Base-by-base conservation (phyloP, 1,140 invertebrate species). In the Dendroctonus ponderosae region DNA sequence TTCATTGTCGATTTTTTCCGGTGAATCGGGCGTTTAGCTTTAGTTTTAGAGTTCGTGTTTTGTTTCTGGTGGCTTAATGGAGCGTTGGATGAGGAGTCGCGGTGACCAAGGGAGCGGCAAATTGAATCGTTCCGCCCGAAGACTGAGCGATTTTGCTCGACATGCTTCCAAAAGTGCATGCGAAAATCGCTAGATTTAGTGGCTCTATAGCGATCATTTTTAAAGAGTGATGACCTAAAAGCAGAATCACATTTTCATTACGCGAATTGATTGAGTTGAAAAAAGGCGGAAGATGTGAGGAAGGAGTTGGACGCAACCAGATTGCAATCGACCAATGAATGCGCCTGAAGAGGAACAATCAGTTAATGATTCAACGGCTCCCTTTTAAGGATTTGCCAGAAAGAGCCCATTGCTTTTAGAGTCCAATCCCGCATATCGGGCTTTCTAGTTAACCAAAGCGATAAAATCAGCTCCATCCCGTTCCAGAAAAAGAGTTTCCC, bases 81-180 rank as follows among this genome's bases (percentile, higher is more conserved):
- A 77, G 70, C 76, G 75, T 77, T 72, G 76, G 76, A 77, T 76
- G 72, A 77, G 76, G 67, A 77, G 74, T 74, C 75, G 76, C 76
- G 74, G 75, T 77, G 76, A 74, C 74, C 76, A 77, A 72, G 76
- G 71, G 76, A 76, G 71, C 76, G 76, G 76, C 73, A 77, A 77
- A 77, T 77, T 77, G 76, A 77, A 77, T 76, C 72, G 74, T 72
- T 54, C 26, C 61, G 49, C 61, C 61, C 58, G 58, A n/a, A 61
- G 48, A 50, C 44, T 14, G 48, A 61, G 14, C 58, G 58, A 61
- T 61, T 61, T 61, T 50, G 58, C 48, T 49, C 57, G 58, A 61
- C 58, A 50, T n/a, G 58, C 44, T 50, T n/a, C 58, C 15, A 50
- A 61, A 61, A 26, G 48, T 40, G 58, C 58, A 61, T n/a, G 58